These are phyloP conservation scores for Belonocnema kinseyi DNA, from an alignment of 1,140 invertebrate species.

Conservation along the genomic window DNA sequence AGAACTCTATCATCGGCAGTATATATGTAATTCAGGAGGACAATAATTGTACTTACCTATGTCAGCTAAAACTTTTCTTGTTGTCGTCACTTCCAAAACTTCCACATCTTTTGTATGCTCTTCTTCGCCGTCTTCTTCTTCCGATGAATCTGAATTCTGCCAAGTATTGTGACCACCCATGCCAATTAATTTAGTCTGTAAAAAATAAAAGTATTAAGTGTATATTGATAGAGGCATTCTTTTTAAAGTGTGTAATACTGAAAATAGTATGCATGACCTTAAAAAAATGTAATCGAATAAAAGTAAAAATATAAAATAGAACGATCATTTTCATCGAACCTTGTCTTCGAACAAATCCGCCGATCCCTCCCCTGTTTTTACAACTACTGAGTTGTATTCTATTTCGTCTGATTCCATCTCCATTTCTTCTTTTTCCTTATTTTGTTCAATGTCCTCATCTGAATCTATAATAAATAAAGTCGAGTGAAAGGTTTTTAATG, in stretches of 20 bases:
- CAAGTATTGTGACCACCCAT: constrained; percentile 68
- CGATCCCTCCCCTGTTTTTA: constrained; percentile 59
- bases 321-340: constrained; percentile 39
- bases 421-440: constrained; percentile 36
- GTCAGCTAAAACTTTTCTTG: constrained; percentile 62
- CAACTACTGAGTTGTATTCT: constrained; percentile 43
- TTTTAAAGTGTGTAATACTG: not conserved
- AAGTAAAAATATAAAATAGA: constrained; percentile 13
- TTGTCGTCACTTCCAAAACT: constrained; percentile 57
- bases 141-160: constrained; percentile 68
- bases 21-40: not conserved
- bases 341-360: constrained; percentile 61
- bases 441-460: constrained; percentile 50
- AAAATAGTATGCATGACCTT: not conserved
- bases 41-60: constrained; percentile 65
- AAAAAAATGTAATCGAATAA: constrained; percentile 14
- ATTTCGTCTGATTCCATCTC: not conserved
- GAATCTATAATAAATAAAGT: not conserved
- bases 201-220: constrained; percentile 14
- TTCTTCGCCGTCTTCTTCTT: constrained; percentile 62
- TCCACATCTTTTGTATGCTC: constrained; percentile 65
- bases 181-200: constrained; percentile 52
- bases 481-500: constrained; percentile 2
- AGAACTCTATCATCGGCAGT: too few relatives aligned
- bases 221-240: not conserved